These are phyloP conservation scores for Cebus imitator DNA, from an alignment of 2,113 vertebrate species.

Conservation along the genomic window DNA sequence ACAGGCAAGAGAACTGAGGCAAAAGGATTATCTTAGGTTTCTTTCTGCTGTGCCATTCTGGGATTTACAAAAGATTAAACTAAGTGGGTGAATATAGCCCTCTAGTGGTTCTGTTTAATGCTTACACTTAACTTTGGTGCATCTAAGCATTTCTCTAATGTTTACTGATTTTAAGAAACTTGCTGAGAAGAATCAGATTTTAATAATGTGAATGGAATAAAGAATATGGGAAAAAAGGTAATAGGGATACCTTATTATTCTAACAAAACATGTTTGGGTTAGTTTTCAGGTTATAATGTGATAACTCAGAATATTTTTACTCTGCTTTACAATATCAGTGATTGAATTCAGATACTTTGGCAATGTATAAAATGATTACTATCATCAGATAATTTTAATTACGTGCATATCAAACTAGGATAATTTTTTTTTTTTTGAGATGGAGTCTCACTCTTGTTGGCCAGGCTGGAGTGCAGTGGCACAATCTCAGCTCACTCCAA, in stretches of 20 bases:
- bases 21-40: neutral
- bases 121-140: neutral
- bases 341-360: neutral
- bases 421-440: no score
- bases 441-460: no score
- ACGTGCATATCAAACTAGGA: neutral
- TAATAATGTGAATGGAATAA: constrained; percentile 10
- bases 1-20: neutral
- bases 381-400: neutral
- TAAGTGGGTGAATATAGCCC: constrained; percentile 21
- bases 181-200: neutral
- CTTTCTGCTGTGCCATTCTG: neutral
- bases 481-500: no score
- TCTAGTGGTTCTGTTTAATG: constrained; percentile 37
- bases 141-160: neutral
- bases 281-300: neutral
- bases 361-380: neutral
- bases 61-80: neutral
- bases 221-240: neutral
- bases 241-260: neutral
- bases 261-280: neutral
- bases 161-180: neutral
- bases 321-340: neutral
- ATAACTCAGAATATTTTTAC: neutral
- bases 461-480: no score